These are phyloP conservation scores for Anthopleura sola DNA, from an alignment of 64 coral and sea anemone species.

Conservation along the genomic window DNA sequence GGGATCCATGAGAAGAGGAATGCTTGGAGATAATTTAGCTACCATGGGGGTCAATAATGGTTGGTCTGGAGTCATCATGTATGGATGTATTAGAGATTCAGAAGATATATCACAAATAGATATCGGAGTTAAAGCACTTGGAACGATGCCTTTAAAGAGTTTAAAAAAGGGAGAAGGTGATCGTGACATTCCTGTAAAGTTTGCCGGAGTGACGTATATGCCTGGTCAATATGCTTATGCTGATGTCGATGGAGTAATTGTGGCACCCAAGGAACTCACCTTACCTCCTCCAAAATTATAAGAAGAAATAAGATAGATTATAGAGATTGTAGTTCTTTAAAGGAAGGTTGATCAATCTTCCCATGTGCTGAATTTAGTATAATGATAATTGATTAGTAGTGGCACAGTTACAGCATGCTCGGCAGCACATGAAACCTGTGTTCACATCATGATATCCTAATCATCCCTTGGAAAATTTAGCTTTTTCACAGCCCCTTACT, in stretches of 20 bases:
- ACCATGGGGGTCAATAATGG: conserved; percentile 73
- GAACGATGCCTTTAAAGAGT: conserved; percentile 88
- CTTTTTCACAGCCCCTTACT: too few relatives aligned
- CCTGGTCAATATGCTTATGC: conserved; percentile 89
- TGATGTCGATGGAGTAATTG: conserved; percentile 93
- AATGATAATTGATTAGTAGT: too few relatives aligned
- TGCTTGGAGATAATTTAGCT: conserved; percentile 96
- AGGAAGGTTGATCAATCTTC: too few relatives aligned
- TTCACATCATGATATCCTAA: too few relatives aligned
- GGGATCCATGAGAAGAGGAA: conserved; percentile 81
- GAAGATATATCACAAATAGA: conserved; percentile 71
- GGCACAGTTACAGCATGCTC: too few relatives aligned
- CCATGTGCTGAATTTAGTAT: too few relatives aligned
- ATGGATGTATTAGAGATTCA: conserved; percentile 90
- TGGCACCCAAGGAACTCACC: conserved; percentile 77
- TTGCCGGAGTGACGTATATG: conserved; percentile 78
- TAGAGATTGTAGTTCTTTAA: too few relatives aligned
- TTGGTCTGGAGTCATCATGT: conserved; percentile 92
- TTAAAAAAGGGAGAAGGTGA: conserved; percentile 81
- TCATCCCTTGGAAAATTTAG: too few relatives aligned
- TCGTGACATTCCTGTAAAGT: conserved; percentile 82
- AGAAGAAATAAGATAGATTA: background rate
- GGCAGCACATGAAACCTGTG: too few relatives aligned
- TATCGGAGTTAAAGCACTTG: conserved; percentile 86
- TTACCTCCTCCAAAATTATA: conserved; percentile 73